These are phyloP conservation scores for Lucilia cuprina DNA, from an alignment of 1,140 invertebrate genomes.

Conservation along the genomic window DNA sequence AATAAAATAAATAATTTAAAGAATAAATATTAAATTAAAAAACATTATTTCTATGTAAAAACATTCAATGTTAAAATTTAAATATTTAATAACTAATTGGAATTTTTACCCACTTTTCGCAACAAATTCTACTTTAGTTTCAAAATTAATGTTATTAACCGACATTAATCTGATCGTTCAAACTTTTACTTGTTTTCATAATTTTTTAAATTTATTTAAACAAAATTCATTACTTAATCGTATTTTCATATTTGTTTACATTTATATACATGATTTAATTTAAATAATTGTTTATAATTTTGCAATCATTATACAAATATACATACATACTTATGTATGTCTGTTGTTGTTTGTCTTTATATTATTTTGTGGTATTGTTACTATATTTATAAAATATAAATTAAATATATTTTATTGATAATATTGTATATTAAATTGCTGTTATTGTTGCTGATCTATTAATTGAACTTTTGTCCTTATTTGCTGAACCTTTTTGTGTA, in stretches of 20 bases:
- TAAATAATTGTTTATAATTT: constrained; percentile 9
- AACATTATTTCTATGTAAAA: too few species aligned
- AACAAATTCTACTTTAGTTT: too few species aligned
- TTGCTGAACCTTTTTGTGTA: constrained; percentile 29
- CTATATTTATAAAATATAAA: too few species aligned
- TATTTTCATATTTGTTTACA: not conserved
- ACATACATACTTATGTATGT: too few species aligned
- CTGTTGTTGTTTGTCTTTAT: not conserved
- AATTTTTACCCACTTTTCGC: too few species aligned
- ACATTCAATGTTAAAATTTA: too few species aligned
- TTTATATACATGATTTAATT: not conserved
- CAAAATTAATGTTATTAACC: too few species aligned
- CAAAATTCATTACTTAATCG: not conserved
- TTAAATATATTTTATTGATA: not conserved
- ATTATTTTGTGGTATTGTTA: not conserved
- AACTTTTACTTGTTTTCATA: not conserved
- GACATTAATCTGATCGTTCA: not conserved
- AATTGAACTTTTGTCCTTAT: constrained; percentile 39
- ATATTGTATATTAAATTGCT: not conserved
- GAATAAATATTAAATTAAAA: too few species aligned
- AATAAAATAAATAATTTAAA: not conserved
- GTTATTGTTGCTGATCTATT: constrained; percentile 29
- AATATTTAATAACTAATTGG: too few species aligned
- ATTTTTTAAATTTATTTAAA: not conserved
- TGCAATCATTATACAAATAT: not conserved